Evolutionary conservation across 2,113 vertebrate species (phyloP), one percentile per base, ranked within the genome.

Genomic region (Brachionichthys hirsutus): DNA sequence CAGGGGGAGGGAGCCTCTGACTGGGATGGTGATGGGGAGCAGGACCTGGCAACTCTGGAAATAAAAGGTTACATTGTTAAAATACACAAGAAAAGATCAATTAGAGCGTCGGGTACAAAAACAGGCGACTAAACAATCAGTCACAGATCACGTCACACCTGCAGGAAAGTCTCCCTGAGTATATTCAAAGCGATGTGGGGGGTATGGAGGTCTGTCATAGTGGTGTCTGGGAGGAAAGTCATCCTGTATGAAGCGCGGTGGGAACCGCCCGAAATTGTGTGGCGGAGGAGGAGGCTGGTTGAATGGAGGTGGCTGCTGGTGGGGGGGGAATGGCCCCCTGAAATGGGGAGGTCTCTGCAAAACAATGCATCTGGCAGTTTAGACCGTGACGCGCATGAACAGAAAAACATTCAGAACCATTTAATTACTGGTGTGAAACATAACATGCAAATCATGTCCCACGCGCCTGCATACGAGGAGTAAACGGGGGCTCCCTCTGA

Each of bases 241-340:
- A 0, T 99, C 97, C 86, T 98, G 97, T 94, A 99, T 94, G 83
- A 98, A 99, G 58, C 95, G 95, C 1, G 96, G 96, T 0, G 96
- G 95, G 77, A 98, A 98, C 76, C 97, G 94, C 66, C 94, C 96
- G 68, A 99, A 99, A 80, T 90, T 93, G 83, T 95, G 94, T 50
- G 96, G 95, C 1, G 95, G 95, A 16, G 95, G 97, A 0, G 97
- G 97, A 2, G 96, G 96, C 85, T 98, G 97, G 89, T 91, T 97
- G 82, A 96, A 98, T 55, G 94, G 97, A 5, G 95, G 96, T 58
- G 95, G 96, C 85, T 98, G 97, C 85, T 98, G 96, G 85, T 97
- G 97, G 1, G 96, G 97, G 0, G 95, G 95, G 70, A 97, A 98
- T 42, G 96, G 95, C 30, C 96, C 96, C 15, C 95, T 90, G 87